These are phyloP conservation scores for Diphyllodes magnificus DNA, from an alignment of 2,113 vertebrate species.

Conservation along the genomic window DNA sequence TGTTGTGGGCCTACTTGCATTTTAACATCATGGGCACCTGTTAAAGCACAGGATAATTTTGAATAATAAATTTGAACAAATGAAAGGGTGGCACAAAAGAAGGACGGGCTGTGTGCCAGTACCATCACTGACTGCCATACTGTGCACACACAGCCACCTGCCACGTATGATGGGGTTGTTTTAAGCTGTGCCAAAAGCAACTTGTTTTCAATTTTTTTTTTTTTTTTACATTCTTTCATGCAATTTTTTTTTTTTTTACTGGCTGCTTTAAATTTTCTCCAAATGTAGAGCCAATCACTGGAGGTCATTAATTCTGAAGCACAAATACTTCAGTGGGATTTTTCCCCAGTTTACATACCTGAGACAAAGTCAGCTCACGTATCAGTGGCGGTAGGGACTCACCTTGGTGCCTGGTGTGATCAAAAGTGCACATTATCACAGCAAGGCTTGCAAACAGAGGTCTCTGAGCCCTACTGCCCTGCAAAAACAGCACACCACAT, in stretches of 20 bases:
- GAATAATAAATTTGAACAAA: neutral
- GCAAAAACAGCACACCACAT: neutral
- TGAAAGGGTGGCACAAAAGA: neutral
- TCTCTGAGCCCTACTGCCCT: neutral
- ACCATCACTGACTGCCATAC: neutral
- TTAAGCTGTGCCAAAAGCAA: neutral
- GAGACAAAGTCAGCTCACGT: neutral
- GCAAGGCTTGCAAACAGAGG: neutral
- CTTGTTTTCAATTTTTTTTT: neutral
- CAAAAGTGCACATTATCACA: neutral
- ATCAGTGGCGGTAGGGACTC: neutral
- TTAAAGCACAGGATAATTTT: neutral
- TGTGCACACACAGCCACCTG: neutral
- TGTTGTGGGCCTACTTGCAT: neutral
- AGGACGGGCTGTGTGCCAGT: neutral
- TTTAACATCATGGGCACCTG: neutral
- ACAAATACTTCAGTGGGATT: neutral
- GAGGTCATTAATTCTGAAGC: neutral
- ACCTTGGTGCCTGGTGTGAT: neutral
- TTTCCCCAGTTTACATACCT: neutral
- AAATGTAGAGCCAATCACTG: neutral
- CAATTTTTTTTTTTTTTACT: neutral
- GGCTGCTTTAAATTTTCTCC: neutral
- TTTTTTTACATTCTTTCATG: neutral
- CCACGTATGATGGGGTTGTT: neutral